These are phyloP conservation scores for Perithous albicinctus DNA, from an alignment of 2,888 invertebrate species.

Conservation along the genomic window DNA sequence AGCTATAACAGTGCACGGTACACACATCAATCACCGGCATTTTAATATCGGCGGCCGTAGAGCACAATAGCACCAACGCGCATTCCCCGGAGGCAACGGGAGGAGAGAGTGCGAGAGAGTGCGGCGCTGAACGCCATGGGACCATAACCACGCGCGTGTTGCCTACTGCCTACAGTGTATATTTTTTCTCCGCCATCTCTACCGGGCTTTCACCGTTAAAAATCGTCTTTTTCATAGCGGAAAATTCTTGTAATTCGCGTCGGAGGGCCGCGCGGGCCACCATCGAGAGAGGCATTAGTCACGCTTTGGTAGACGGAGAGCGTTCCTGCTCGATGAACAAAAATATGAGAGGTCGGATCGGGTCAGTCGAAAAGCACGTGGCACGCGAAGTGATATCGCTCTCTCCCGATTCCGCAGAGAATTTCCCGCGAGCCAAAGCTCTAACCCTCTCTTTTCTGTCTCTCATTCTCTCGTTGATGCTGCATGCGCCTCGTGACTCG, in stretches of 20 bases:
- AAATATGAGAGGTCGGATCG: neutral
- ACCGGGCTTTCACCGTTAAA: slow-evolving; percentile 43
- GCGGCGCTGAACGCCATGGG: slow-evolving; percentile 31
- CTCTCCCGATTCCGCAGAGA: slow-evolving; percentile 2
- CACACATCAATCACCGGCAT: slow-evolving; percentile 85
- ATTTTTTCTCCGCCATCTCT: slow-evolving; percentile 47
- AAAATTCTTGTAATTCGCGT: slow-evolving; percentile 82
- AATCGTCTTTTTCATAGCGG: slow-evolving; percentile 69
- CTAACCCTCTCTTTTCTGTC: neutral
- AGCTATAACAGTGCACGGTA: slow-evolving; percentile 81
- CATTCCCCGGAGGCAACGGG: slow-evolving; percentile 72
- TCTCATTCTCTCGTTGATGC: neutral
- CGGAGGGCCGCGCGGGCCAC: neutral
- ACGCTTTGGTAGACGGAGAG: slow-evolving; percentile 3
- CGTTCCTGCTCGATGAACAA: slow-evolving; percentile 1
- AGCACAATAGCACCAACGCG: slow-evolving; percentile 81
- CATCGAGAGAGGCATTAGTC: slow-evolving; percentile 22
- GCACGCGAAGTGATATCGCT: slow-evolving; percentile 21
- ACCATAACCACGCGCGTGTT: slow-evolving; percentile 45
- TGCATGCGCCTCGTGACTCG: slow-evolving; percentile 59
- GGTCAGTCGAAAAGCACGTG: slow-evolving; percentile 29
- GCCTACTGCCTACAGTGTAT: neutral
- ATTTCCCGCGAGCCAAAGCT: slow-evolving; percentile 22
- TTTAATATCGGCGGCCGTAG: slow-evolving; percentile 84
- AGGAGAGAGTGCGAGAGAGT: too few species aligned